These are phyloP conservation scores for Heliothis peltigera DNA, from an alignment of 2,888 invertebrate species.

Conservation along the genomic window DNA sequence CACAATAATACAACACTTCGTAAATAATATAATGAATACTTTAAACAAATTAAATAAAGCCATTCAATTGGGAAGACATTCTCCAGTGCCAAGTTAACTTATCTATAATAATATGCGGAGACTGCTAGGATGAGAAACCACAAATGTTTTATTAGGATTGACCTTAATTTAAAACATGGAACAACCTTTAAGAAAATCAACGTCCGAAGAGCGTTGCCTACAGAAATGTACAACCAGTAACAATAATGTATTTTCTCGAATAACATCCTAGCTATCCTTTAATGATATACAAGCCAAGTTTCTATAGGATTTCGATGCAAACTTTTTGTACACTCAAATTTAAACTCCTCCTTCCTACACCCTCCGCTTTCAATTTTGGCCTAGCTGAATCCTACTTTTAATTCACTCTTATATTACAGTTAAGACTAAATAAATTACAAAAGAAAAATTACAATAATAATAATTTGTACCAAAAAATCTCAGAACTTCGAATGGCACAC, in stretches of 20 bases:
- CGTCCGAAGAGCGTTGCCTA: neutral
- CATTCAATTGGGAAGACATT: conserved; percentile 50
- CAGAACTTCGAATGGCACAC: conserved; percentile 48
- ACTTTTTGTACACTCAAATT: neutral
- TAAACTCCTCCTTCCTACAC: neutral
- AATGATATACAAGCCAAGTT: neutral
- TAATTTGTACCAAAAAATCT: conserved; percentile 49
- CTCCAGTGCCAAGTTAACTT: conserved; percentile 27
- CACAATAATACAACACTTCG: conserved; percentile 18
- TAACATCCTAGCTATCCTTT: conserved; percentile 1
- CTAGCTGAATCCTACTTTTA: conserved; percentile 1
- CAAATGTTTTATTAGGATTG: neutral
- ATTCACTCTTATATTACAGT: neutral
- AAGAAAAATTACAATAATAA: conserved; percentile 26
- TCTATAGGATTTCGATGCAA: conserved; percentile 10
- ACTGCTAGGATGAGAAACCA: conserved; percentile 17
- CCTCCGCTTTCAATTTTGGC: neutral
- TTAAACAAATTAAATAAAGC: conserved; percentile 51
- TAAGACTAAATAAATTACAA: conserved; percentile 18
- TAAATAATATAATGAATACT: conserved; percentile 44
- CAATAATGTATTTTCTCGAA: conserved; percentile 6
- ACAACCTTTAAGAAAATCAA: neutral
- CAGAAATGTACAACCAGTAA: neutral
- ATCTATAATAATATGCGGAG: conserved; percentile 20
- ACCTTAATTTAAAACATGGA: neutral